Evolutionary conservation across 2,113 vertebrate species (phyloP).

Genomic region (Phalacrocorax brasilianus): DNA sequence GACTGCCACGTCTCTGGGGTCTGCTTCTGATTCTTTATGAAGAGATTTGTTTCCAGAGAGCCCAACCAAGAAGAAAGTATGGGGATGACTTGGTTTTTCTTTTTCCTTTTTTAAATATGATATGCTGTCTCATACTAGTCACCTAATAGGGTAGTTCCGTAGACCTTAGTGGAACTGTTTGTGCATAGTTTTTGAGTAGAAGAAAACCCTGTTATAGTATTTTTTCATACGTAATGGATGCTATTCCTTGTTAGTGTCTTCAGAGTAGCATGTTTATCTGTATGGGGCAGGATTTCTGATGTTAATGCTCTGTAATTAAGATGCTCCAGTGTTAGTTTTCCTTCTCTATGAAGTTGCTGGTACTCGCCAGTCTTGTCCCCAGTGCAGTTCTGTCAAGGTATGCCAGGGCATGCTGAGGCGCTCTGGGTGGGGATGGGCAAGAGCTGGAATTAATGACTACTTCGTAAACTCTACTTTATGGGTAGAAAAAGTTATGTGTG

Average conservation of each 20-base stretch:
- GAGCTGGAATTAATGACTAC: neutral
- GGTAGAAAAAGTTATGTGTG: neutral
- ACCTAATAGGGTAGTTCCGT: neutral
- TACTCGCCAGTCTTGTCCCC: neutral
- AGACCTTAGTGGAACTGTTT: neutral
- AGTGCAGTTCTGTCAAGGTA: accelerated
- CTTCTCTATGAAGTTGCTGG: neutral
- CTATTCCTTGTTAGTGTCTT: neutral
- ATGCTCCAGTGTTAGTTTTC: neutral
- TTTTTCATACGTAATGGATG: neutral
- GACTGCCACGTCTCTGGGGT: accelerated
- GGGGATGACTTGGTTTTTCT: neutral
- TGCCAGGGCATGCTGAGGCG: no score
- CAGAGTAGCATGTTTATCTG: neutral
- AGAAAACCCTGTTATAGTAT: neutral
- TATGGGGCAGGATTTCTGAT: neutral
- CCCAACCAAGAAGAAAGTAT: neutral
- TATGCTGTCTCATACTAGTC: neutral
- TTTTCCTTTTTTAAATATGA: neutral
- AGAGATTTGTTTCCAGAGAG: neutral
- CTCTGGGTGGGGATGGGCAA: neutral
- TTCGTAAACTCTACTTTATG: neutral
- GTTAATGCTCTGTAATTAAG: neutral
- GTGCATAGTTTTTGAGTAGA: neutral
- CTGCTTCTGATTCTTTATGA: neutral